These are phyloP conservation scores for Heliornis fulica DNA, from an alignment of 2,113 vertebrate genomes.

Conservation along the genomic window DNA sequence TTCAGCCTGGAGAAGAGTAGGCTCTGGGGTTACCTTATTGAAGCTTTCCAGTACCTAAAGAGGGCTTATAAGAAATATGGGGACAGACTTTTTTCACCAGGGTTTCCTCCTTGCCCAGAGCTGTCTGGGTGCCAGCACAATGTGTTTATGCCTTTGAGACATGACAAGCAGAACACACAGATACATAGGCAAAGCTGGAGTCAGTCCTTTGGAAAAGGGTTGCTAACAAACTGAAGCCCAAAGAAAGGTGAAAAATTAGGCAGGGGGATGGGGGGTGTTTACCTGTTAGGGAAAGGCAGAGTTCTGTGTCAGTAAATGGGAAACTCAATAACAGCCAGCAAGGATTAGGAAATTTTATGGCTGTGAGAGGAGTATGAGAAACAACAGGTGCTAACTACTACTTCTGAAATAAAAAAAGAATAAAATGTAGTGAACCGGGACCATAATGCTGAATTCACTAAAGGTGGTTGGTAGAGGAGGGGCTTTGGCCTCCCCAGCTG, in stretches of 20 bases:
- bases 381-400: not conserved
- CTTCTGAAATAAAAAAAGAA: slow-evolving; percentile 1
- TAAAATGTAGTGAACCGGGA: not conserved
- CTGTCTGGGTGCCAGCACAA: fast-evolving
- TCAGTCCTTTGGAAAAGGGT: not conserved
- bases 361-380: not conserved
- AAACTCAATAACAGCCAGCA: not conserved
- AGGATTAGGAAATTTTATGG: not conserved
- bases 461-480: not conserved
- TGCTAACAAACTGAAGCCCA: not conserved
- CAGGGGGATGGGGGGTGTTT: not conserved
- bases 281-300: not conserved
- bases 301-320: not conserved
- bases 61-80: too few species aligned
- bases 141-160: not conserved
- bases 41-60: too few species aligned
- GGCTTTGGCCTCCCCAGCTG: not conserved
- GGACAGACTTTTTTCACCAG: too few species aligned
- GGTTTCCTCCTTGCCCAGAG: not conserved
- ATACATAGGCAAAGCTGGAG: not conserved
- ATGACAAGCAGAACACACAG: not conserved
- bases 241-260: not conserved
- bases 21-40: too few species aligned
- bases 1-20: too few species aligned
- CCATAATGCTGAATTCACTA: not conserved